Conservation (phyloP, 2,113 vertebrate species). For the Indri indri region DNA sequence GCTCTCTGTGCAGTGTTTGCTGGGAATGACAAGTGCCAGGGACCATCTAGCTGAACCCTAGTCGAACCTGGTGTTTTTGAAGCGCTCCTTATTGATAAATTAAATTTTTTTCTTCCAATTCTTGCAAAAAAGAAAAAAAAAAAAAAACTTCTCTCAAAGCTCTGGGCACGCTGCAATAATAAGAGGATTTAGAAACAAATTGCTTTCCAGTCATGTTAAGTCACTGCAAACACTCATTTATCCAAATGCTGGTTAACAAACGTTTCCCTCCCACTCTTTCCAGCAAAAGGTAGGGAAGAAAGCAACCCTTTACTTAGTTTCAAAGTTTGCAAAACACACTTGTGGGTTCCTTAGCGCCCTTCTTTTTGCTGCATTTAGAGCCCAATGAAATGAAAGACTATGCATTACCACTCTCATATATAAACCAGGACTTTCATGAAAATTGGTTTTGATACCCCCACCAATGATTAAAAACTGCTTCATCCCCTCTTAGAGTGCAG, state of each 20-base stretch:
- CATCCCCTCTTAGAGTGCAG: background rate
- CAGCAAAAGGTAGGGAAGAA: background rate
- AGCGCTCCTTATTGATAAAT: background rate
- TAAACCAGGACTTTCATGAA: background rate
- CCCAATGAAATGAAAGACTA: background rate
- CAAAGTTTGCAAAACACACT: background rate
- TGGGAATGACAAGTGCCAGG: background rate
- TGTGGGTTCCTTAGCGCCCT: background rate
- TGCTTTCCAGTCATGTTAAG: conserved; percentile 65
- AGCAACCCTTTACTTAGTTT: background rate
- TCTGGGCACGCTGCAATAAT: conserved; percentile 71
- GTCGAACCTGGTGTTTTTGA: background rate
- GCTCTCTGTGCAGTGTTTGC: background rate
- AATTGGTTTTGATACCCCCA: background rate
- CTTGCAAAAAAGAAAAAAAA: background rate
- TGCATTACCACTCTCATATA: background rate
- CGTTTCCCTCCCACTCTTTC: background rate
- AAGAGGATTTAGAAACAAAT: conserved; percentile 75
- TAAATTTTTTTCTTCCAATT: conserved; percentile 56
- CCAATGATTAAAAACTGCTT: background rate
- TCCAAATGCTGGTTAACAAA: conserved; percentile 36
- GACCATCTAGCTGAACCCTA: background rate
- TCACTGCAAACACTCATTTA: conserved; percentile 67
- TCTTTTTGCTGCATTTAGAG: background rate
- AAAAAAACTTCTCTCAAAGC: conserved; percentile 24